Evolutionary conservation across 2,113 vertebrate genomes (phyloP).

Genomic region (Asarcornis scutulata): DNA sequence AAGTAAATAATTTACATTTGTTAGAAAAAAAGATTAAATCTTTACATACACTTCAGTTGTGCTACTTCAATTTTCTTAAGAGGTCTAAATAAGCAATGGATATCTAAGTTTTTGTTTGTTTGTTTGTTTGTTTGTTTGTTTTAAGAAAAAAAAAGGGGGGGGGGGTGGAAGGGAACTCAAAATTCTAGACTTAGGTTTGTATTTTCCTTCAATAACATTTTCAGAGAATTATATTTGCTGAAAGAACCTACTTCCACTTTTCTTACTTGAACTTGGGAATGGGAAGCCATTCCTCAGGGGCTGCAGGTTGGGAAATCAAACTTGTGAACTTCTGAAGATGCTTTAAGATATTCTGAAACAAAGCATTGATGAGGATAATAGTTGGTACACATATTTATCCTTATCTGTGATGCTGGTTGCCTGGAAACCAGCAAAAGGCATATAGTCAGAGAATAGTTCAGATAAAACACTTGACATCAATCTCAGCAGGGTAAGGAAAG

Average conservation of each 20-base stretch:
- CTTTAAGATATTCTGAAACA: conserved; percentile 4
- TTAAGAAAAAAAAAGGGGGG: not conserved
- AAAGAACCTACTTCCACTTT: not conserved
- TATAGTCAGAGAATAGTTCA: conserved; percentile 31
- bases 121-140: not conserved
- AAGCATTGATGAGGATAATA: not conserved
- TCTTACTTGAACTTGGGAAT: not conserved
- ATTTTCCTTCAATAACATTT: not conserved
- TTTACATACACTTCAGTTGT: not conserved
- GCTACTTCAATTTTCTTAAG: not conserved
- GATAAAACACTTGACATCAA: conserved; percentile 32
- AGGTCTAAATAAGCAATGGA: not conserved
- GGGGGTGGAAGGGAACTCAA: too few species aligned
- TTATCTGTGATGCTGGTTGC: not conserved
- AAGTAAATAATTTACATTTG: not conserved
- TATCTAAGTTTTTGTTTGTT: not conserved
- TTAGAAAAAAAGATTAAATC: not conserved
- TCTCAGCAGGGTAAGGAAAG: conserved; percentile 32
- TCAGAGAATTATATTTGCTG: not conserved
- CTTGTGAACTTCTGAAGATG: not conserved
- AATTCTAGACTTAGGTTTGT: not conserved
- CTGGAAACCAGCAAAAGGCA: conserved; percentile 34
- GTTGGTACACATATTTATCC: not conserved
- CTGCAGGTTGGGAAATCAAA: not conserved
- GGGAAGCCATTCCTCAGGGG: not conserved